Base-by-base conservation (phyloP, 30 jellyfish, hydroid and myxozoan genomes). In the Aurelia sp. region DNA sequence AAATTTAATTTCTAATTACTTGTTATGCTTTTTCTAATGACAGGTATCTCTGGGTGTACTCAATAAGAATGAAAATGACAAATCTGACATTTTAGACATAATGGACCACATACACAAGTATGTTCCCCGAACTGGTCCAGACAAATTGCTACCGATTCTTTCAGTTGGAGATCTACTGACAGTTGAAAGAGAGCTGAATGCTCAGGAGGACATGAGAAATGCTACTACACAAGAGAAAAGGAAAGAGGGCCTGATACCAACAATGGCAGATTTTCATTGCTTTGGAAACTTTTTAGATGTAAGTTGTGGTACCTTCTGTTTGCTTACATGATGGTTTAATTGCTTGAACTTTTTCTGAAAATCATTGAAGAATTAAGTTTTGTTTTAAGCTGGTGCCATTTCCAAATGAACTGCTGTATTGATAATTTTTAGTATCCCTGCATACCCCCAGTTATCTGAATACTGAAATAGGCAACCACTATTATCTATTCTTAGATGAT, bases 161-260 rank as follows among this genome's bases (percentile, higher is more conserved):
- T 58, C 67, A 5, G n/a, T 66, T 66, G 77, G 77, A 15, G 77
- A 66, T 15, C 9, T 17, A 23, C 30, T 66, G 77, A 66, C 77
- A 22, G 21, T 15, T 23, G 77, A 66, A 23, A 66, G 77, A 35
- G 55, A 22, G 47, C 55, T 17, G 35, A 66, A 66, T 66, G 67
- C 55, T 6, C 63, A 35, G 19, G 77, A 66, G 30, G 55, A 66
- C 30, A 18, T 15, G 47, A n/a, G 30, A n/a, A 27, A 66, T 66
- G 77, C 47, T 13, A 23, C 19, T 66, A 66, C 77, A 15, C 6
- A 7, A 23, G 44, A 18, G 35, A 66, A 66, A 66, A n/a, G 77
- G 18, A 15, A 15, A 35, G 77, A 66, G 44, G 77, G 77, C 7
- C 31, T 66, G 55, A 66, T 66, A 15, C 77, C 77, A 17, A 15